phyloP scores from a whole-genome alignment of 2,888 invertebrate genomes.

The Caenorhabditis angaria region DNA sequence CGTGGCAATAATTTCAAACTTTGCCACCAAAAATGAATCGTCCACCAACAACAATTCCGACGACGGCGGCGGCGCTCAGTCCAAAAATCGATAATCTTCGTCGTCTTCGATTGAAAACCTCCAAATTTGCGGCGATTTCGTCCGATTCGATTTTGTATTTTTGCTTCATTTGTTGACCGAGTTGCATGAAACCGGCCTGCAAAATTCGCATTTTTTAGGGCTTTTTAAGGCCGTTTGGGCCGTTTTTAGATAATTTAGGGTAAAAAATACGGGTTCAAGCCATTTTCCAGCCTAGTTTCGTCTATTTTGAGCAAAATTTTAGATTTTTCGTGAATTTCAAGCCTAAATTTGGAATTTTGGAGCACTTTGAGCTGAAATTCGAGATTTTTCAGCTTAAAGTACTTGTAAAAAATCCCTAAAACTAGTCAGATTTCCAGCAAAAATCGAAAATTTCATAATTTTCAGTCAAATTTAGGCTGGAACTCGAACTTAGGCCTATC shows the following conservation, averaged over 20 bases:
- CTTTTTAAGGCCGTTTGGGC: background rate
- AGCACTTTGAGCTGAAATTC: too few relatives aligned
- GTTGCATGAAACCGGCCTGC: constrained; percentile 44
- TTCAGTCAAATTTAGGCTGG: too few relatives aligned
- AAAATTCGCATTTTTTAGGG: background rate
- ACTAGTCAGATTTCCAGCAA: too few relatives aligned
- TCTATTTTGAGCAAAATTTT: too few relatives aligned
- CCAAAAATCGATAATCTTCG: constrained; percentile 31
- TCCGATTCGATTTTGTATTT: constrained; percentile 18
- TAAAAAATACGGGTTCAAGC: background rate
- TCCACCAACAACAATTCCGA: constrained; percentile 31
- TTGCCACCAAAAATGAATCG: constrained; percentile 18
- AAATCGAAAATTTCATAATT: too few relatives aligned
- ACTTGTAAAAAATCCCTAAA: too few relatives aligned
- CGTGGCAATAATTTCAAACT: too few relatives aligned
- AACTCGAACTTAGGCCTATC: too few relatives aligned
- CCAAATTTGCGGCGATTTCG: background rate
- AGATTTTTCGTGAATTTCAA: too few relatives aligned
- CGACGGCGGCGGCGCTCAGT: constrained; percentile 13
- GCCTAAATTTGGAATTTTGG: too few relatives aligned
- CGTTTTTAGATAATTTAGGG: background rate
- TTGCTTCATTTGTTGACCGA: constrained; percentile 25
- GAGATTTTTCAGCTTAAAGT: too few relatives aligned
- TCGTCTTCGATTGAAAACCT: constrained; percentile 10
- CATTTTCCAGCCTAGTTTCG: background rate